These are phyloP conservation scores for Megalops atlanticus DNA, from an alignment of 2,113 vertebrate species.

Conservation along the genomic window DNA sequence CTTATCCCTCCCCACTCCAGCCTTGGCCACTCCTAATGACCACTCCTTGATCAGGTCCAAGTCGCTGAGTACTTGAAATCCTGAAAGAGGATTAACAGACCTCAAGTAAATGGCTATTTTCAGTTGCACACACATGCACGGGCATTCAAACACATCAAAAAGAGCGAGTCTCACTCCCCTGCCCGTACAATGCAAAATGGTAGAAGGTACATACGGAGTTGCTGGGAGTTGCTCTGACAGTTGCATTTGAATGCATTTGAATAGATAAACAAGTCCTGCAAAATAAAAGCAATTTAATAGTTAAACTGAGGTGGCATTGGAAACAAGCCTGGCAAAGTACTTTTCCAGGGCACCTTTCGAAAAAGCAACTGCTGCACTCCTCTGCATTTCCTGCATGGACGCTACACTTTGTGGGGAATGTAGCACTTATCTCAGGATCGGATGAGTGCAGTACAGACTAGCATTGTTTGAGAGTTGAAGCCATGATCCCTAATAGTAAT, in stretches of 20 bases:
- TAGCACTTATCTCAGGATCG: neutral
- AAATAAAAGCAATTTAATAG: no score
- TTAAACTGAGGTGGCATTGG: no score
- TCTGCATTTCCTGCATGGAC: no score
- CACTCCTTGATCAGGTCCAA: neutral
- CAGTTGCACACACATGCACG: neutral
- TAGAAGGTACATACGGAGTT: neutral
- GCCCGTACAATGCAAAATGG: neutral
- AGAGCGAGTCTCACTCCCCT: neutral
- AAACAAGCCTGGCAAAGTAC: neutral
- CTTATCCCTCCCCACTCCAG: neutral
- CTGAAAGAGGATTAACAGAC: slow-evolving; percentile 2
- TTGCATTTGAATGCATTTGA: no score
- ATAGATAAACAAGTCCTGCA: no score
- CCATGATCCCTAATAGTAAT: neutral
- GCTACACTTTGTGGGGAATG: neutral
- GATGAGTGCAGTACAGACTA: neutral
- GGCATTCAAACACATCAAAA: neutral
- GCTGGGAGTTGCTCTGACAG: no score
- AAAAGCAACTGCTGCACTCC: neutral
- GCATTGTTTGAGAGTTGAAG: neutral
- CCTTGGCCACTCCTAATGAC: neutral
- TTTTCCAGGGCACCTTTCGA: neutral
- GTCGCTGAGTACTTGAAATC: neutral
- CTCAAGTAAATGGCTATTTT: neutral